A percentile compares a stretch with the other conserved stretches of the same genome.
Conservation (phyloP, 1,140 invertebrate genomes). For the Lucilia sericata region DNA sequence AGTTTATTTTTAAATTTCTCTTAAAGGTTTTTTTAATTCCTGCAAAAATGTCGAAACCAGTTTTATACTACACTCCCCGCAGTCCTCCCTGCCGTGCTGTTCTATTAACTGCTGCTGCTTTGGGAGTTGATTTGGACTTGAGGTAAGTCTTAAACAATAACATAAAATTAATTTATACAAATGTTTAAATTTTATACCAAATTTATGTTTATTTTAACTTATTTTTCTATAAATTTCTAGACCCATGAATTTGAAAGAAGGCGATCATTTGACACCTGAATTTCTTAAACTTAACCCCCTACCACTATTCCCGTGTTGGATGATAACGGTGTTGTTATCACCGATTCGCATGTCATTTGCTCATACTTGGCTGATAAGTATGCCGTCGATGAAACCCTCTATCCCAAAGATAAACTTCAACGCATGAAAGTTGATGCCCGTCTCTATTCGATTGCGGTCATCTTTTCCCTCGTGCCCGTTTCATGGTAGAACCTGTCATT, state of each 20-base stretch:
- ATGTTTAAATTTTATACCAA: slow-evolving; percentile 7
- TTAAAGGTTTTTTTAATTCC: neutral
- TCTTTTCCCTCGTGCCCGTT: slow-evolving; percentile 73
- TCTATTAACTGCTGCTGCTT: slow-evolving; percentile 74
- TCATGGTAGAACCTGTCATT: slow-evolving; percentile 63
- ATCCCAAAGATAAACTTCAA: slow-evolving; percentile 71
- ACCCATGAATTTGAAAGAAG: slow-evolving; percentile 66
- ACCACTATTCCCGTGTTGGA: slow-evolving; percentile 77
- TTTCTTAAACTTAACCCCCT: slow-evolving; percentile 81
- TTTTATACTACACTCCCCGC: slow-evolving; percentile 66
- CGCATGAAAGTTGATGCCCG: slow-evolving; percentile 72
- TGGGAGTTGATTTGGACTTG: slow-evolving; percentile 78
- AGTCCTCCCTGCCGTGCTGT: slow-evolving; percentile 75
- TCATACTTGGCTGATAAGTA: slow-evolving; percentile 73
- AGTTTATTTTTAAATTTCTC: slow-evolving; percentile 1
- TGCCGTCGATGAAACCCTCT: slow-evolving; percentile 69
- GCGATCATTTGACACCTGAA: slow-evolving; percentile 77
- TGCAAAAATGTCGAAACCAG: slow-evolving; percentile 56
- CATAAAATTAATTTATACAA: neutral
- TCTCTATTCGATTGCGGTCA: slow-evolving; percentile 73
- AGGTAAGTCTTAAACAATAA: slow-evolving; percentile 60
- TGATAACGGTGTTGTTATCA: slow-evolving; percentile 75
- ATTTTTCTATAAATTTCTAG: slow-evolving; percentile 49
- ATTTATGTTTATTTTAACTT: no score
- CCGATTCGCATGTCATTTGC: slow-evolving; percentile 74